Conservation (phyloP, 2,113 vertebrate species). For the Turdus rufiventris region DNA sequence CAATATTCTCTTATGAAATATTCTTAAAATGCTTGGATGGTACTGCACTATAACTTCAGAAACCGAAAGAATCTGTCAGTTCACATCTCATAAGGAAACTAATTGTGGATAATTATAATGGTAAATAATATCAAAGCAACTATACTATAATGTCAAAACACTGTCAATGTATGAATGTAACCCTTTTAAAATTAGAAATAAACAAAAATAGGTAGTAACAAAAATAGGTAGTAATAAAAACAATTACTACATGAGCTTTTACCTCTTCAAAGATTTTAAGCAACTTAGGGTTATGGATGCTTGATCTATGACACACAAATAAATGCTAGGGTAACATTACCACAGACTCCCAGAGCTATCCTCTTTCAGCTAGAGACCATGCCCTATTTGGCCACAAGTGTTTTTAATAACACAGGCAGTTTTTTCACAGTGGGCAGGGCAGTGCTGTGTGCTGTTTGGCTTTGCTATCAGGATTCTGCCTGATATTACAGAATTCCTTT, state of each 20-base stretch:
- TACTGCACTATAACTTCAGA: not conserved
- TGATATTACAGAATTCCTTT: not conserved
- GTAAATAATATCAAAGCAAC: not conserved
- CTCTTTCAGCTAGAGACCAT: not conserved
- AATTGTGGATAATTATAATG: not conserved
- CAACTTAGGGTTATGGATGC: not conserved
- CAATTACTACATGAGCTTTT: not conserved
- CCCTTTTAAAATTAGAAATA: not conserved
- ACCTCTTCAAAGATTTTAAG: not conserved
- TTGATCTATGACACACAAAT: not conserved
- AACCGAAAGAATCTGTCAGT: not conserved
- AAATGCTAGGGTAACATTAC: not conserved
- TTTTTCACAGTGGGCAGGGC: not conserved
- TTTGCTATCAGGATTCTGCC: not conserved
- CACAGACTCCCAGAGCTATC: not conserved
- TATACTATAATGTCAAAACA: not conserved
- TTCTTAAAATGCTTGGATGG: not conserved
- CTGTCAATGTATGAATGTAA: fast-evolving
- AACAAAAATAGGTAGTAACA: not conserved
- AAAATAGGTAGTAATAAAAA: too few relatives aligned
- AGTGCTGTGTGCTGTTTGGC: not conserved
- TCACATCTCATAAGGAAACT: not conserved
- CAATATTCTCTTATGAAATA: not conserved
- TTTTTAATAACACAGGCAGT: not conserved
- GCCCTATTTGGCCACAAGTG: not conserved